phyloP scores from a whole-genome alignment of 2,888 invertebrate genomes.

The Athrips mouffetella region DNA sequence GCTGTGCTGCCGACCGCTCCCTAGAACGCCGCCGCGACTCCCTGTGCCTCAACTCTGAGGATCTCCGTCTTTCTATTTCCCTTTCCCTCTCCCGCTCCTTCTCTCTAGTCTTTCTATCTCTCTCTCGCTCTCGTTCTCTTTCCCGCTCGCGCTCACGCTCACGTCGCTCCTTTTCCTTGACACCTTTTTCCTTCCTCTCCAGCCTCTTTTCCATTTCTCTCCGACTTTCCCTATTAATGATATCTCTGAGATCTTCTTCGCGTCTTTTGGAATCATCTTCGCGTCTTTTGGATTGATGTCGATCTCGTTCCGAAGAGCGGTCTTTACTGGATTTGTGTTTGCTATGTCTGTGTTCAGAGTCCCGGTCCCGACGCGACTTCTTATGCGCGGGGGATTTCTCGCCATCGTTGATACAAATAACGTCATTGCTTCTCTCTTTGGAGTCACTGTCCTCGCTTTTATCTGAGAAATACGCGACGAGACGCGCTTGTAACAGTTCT shows the following conservation, averaged over 20 bases:
- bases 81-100: slow-evolving; percentile 36
- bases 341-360: slow-evolving; percentile 41
- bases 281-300: slow-evolving; percentile 42
- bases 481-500: slow-evolving; percentile 86
- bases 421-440: slow-evolving; percentile 33
- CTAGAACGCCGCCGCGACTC: slow-evolving; percentile 33
- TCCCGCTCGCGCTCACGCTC: slow-evolving; percentile 40
- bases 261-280: slow-evolving; percentile 52
- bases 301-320: slow-evolving; percentile 45
- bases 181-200: slow-evolving; percentile 60
- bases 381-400: slow-evolving; percentile 62
- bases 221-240: slow-evolving; percentile 54
- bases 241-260: slow-evolving; percentile 65
- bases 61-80: slow-evolving; percentile 38
- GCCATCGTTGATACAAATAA: slow-evolving; percentile 75
- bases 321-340: slow-evolving; percentile 63
- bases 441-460: slow-evolving; percentile 74
- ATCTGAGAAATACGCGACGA: slow-evolving; percentile 86
- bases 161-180: slow-evolving; percentile 46
- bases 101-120: slow-evolving; percentile 36
- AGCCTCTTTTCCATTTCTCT: slow-evolving; percentile 52
- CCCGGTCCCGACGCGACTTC: slow-evolving; percentile 52
- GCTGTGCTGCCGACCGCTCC: slow-evolving; percentile 33
- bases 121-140: slow-evolving; percentile 36
- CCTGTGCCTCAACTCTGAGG: slow-evolving; percentile 27